Conservation (phyloP, 92 coral and sea anemone species). For the Pocillopora meandrina region DNA sequence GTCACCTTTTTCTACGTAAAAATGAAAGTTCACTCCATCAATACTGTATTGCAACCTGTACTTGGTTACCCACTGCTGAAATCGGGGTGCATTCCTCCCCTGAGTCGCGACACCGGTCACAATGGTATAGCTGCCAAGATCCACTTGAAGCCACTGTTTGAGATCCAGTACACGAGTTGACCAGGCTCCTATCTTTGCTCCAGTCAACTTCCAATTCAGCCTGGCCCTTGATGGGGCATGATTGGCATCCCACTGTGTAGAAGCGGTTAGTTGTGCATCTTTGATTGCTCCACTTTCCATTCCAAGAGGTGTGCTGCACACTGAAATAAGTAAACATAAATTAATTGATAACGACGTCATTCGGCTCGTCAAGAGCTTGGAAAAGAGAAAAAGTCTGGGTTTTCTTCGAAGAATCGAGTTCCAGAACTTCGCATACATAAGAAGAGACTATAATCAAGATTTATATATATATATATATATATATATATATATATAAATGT, state of each 20-base stretch:
- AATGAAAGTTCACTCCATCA: conserved; percentile 17
- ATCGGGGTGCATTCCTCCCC: background rate
- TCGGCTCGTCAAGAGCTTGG: no score
- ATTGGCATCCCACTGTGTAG: conserved; percentile 6
- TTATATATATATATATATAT: no score
- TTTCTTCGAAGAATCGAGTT: no score
- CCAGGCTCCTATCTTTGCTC: conserved; percentile 12
- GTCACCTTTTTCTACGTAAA: background rate
- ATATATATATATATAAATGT: no score
- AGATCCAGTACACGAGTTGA: background rate
- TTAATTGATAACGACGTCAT: no score
- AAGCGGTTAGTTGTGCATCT: conserved; percentile 36
- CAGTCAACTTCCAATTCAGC: background rate
- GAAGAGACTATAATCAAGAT: no score
- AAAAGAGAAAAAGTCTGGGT: no score
- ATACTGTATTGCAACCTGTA: conserved; percentile 1
- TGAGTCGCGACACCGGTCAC: conserved; percentile 18
- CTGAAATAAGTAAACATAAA: background rate
- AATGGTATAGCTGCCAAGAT: conserved; percentile 11
- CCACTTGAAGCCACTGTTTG: conserved; percentile 34
- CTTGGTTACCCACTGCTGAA: conserved; percentile 1
- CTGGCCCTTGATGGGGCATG: conserved; percentile 22
- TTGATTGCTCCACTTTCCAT: conserved; percentile 40
- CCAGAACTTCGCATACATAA: no score
- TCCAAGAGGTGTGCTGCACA: conserved; percentile 30